A percentile compares a stretch with the other conserved stretches of the same genome.
These are phyloP conservation scores for Vanessa tameamea DNA, from an alignment of 1,140 invertebrate species.

Conservation along the genomic window DNA sequence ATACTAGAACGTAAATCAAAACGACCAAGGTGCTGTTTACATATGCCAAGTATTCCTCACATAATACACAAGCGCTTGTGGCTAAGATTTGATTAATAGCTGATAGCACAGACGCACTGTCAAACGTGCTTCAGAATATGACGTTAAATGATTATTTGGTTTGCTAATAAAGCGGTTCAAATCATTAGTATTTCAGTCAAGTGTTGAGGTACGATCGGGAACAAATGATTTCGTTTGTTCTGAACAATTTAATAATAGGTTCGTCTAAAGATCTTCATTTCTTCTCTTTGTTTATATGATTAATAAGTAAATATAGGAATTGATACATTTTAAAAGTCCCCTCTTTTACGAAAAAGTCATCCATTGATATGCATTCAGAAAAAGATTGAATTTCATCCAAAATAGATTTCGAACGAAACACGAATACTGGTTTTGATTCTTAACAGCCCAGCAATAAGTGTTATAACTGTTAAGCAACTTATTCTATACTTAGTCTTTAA, in stretches of 20 bases:
- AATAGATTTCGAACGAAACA: too few species aligned
- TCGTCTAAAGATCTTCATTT: too few species aligned
- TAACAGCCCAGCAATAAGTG: not conserved
- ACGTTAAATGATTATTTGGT: constrained; percentile 11
- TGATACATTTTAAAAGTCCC: too few species aligned
- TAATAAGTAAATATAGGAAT: too few species aligned
- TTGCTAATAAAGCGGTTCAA: not conserved
- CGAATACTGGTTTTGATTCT: not conserved
- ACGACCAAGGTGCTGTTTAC: constrained; percentile 2
- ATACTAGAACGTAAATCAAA: constrained; percentile 24
- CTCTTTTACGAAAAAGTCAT: too few species aligned
- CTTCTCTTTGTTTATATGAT: too few species aligned
- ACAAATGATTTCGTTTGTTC: not conserved
- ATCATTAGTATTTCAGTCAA: not conserved
- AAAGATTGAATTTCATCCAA: too few species aligned
- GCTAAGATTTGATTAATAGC: constrained; percentile 6
- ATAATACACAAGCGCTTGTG: constrained; percentile 8
- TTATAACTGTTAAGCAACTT: not conserved
- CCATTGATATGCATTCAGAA: too few species aligned
- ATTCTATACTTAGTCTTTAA: constrained; percentile 2
- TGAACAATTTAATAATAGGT: too few species aligned
- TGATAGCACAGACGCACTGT: constrained; percentile 5
- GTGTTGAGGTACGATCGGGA: not conserved
- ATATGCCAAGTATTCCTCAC: not conserved
- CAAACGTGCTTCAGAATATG: not conserved